Conservation (phyloP, 2,888 invertebrate genomes). For the Copidosoma aretas region DNA sequence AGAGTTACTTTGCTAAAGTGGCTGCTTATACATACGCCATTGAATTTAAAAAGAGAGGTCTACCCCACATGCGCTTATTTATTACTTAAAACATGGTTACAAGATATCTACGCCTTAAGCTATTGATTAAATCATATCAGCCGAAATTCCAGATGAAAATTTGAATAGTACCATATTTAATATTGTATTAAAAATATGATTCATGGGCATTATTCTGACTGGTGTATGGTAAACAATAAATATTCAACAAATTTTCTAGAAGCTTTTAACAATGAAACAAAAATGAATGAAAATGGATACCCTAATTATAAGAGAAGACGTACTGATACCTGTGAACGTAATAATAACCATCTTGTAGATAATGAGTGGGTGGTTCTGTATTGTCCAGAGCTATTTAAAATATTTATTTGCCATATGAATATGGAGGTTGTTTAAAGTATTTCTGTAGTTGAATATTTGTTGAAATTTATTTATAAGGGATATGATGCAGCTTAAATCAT, state of each 20-base stretch:
- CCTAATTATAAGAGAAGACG: neutral
- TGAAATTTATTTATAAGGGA: slow-evolving; percentile 49
- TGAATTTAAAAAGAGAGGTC: slow-evolving; percentile 33
- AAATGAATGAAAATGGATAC: neutral
- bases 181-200: slow-evolving; percentile 51
- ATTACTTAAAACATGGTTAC: neutral
- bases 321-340: slow-evolving; percentile 39
- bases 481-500: slow-evolving; percentile 43
- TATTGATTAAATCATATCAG: slow-evolving; percentile 41
- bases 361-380: slow-evolving; percentile 55
- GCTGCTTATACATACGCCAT: slow-evolving; percentile 34
- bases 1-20: slow-evolving; percentile 37
- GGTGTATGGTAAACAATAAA: slow-evolving; percentile 38
- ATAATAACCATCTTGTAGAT: slow-evolving; percentile 45
- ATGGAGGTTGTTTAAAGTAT: no score
- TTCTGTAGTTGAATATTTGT: slow-evolving; percentile 41
- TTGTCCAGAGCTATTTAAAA: slow-evolving; percentile 36
- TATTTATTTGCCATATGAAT: slow-evolving; percentile 50
- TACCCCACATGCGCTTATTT: slow-evolving; percentile 33
- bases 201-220: slow-evolving; percentile 54
- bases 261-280: neutral
- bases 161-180: slow-evolving; percentile 46
- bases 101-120: slow-evolving; percentile 16
- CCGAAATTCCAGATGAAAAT: slow-evolving; percentile 52
- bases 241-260: slow-evolving; percentile 1